Conservation (phyloP, 2,113 vertebrate species). For the Herpailurus yagouaroundi region DNA sequence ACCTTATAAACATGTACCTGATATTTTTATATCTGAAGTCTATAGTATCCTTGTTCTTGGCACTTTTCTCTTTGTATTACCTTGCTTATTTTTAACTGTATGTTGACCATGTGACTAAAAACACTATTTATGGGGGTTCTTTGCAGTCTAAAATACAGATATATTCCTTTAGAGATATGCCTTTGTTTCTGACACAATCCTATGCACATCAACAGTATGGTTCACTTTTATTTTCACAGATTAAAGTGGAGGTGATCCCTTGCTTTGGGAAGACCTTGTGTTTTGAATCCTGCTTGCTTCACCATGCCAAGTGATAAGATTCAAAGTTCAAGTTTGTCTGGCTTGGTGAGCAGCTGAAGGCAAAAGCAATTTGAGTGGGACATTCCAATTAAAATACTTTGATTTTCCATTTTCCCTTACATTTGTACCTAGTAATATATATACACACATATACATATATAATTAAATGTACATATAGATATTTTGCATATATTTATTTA, state of each 20-base stretch:
- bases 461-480: not conserved
- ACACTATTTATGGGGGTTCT: not conserved
- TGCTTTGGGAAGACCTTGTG: not conserved
- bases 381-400: not conserved
- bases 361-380: not conserved
- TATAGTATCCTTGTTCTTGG: not conserved
- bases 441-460: not conserved
- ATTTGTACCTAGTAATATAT: not conserved
- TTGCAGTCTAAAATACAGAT: not conserved
- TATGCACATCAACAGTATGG: not conserved
- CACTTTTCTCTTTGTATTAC: not conserved
- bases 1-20: not conserved
- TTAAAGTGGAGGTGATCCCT: not conserved
- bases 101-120: not conserved
- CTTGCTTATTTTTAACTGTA: not conserved
- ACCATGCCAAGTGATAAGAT: not conserved
- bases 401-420: not conserved
- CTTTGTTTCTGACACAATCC: not conserved
- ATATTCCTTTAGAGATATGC: not conserved
- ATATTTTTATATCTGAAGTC: not conserved
- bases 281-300: not conserved
- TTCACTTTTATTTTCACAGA: not conserved
- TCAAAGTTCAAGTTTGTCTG: conserved; percentile 12
- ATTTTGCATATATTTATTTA: not conserved
- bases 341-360: not conserved